A percentile compares a stretch with the other conserved stretches of the same genome.
phyloP scores from a whole-genome alignment of 2,888 invertebrate genomes.

The Hypolimnas misippus region DNA sequence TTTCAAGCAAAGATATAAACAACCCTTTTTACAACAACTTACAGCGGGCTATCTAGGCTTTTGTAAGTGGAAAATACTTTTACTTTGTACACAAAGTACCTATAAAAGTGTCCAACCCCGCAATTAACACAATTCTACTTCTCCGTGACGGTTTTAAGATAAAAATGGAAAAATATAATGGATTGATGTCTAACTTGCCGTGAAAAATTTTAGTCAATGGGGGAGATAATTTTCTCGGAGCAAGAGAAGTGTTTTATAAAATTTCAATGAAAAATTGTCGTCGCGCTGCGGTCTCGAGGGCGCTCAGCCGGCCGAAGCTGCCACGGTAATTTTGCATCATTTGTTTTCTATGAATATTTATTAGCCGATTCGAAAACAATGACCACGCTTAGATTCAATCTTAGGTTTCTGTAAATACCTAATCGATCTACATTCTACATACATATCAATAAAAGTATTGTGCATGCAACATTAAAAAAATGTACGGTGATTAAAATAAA shows the following conservation, averaged over 20 bases:
- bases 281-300: conserved; percentile 52
- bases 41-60: conserved; percentile 47
- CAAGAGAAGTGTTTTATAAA: conserved; percentile 72
- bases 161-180: conserved; percentile 72
- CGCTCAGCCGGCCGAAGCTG: conserved; percentile 58
- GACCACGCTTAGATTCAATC: conserved; percentile 49
- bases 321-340: conserved; percentile 67
- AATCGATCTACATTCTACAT: no score
- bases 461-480: conserved; percentile 3
- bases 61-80: conserved; percentile 52
- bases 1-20: conserved; percentile 11
- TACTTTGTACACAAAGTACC: conserved; percentile 56
- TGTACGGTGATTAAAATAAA: conserved; percentile 48
- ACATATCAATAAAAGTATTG: conserved; percentile 13
- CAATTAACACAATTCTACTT: conserved; percentile 78
- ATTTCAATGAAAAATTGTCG: conserved; percentile 72
- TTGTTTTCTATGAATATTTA: conserved; percentile 79
- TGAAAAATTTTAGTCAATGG: conserved; percentile 81
- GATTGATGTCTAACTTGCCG: conserved; percentile 81
- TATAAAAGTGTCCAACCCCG: conserved; percentile 64
- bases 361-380: conserved; percentile 71
- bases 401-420: no score
- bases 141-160: conserved; percentile 67
- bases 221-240: conserved; percentile 76
- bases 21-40: conserved; percentile 9